These are phyloP conservation scores for Ostrea denselamellosa DNA, from an alignment of 1,140 invertebrate genomes.

Conservation along the genomic window DNA sequence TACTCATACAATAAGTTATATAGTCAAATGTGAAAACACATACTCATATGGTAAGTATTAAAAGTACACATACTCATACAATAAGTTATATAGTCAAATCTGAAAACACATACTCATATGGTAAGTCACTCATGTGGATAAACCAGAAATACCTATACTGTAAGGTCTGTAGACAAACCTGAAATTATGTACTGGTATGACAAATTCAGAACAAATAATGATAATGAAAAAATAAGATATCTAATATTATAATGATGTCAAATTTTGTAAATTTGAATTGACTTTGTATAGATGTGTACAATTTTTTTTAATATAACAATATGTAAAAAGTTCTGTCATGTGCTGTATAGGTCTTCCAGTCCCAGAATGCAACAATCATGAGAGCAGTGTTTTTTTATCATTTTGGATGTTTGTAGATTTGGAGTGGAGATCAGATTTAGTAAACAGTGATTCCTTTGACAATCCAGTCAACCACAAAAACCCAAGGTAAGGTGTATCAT, in stretches of 20 bases:
- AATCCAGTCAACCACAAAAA: conserved; percentile 67
- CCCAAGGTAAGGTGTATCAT: conserved; percentile 53
- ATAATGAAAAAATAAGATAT: too few species aligned
- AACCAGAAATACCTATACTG: background rate
- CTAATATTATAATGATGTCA: too few species aligned
- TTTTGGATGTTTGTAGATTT: conserved; percentile 60
- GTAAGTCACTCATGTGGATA: background rate
- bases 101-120: background rate
- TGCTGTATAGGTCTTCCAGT: too few species aligned
- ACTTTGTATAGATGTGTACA: too few species aligned
- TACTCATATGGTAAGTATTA: background rate
- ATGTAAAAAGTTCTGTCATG: too few species aligned
- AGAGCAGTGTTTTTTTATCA: background rate
- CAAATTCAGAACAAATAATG: too few species aligned
- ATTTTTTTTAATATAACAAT: too few species aligned
- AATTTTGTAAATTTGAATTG: too few species aligned
- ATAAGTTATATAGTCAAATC: background rate
- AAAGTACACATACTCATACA: background rate
- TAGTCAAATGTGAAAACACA: too few species aligned
- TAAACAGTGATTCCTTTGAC: conserved; percentile 66
- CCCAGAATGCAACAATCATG: background rate
- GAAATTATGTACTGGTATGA: too few species aligned
- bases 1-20: background rate
- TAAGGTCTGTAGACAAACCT: too few species aligned
- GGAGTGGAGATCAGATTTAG: conserved; percentile 66